Conservation (phyloP, 2,113 vertebrate genomes). For the Melanocharis versteri region DNA sequence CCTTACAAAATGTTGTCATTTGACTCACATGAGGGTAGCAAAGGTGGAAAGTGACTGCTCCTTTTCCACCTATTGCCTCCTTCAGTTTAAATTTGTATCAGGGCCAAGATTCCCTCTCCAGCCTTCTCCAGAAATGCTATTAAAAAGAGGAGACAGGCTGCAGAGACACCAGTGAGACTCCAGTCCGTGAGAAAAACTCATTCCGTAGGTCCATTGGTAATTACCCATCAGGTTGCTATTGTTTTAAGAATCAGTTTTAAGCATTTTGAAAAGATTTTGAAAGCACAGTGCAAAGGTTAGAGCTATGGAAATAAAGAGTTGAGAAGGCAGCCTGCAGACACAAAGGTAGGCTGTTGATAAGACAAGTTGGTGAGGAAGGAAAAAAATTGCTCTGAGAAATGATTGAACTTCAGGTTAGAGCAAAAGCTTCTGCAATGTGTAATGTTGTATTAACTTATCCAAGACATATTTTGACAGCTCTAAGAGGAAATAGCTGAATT, state of each 20-base stretch:
- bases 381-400: constrained; percentile 4
- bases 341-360: not conserved
- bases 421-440: constrained; percentile 29
- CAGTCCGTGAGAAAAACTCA: not conserved
- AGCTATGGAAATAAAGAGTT: not conserved
- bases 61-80: not conserved
- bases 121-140: not conserved
- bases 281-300: not conserved
- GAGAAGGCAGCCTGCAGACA: not conserved
- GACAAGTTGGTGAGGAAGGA: not conserved
- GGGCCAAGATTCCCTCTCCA: not conserved
- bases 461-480: constrained; percentile 42
- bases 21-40: not conserved
- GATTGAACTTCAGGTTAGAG: constrained; percentile 40
- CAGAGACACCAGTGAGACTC: not conserved
- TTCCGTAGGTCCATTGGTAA: not conserved
- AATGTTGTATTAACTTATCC: constrained; percentile 41
- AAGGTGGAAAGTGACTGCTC: not conserved
- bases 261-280: not conserved
- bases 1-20: not conserved
- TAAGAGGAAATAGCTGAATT: constrained; percentile 57
- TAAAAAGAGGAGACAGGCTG: not conserved
- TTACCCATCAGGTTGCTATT: not conserved
- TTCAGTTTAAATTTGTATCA: not conserved
- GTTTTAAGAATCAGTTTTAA: not conserved